Base-by-base conservation (phyloP, 2,888 invertebrate species). In the Rhopalosiphum nymphaeae region DNA sequence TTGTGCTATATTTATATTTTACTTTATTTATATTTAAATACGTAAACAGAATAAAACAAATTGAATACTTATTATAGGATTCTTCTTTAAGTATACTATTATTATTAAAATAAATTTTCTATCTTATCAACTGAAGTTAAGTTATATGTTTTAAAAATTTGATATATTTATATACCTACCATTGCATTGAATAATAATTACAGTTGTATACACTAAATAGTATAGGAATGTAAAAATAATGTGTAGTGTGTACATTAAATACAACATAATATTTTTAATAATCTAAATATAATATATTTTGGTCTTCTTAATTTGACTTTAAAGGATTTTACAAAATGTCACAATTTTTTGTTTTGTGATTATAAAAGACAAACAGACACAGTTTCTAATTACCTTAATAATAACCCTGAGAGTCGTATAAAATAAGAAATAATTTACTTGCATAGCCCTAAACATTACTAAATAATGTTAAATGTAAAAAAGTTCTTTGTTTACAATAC, bases 381-480 rank as follows among this genome's bases (percentile, higher is more conserved):
- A 78, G 78, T 78, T 78, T 78, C 42, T 89, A 57, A 89, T 44
- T 11, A 29, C 1, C 29, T 57, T 36, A 89, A 44, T n/a, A 61
- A 89, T 89, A 89, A 89, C 89, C 89, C 89, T 89, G 89, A 89
- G 44, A 89, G 57, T 89, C 44, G 44, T 57, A 61, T 21, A 44
- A 57, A 89, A 44, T 61, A 29, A 42, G 29, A 57, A 57, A 57
- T 57, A 7, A 13, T 61, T 89, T 57, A 29, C 56, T 26, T 57
- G 29, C 56, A 29, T 44, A 29, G 13, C 57, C 16, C 57, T 89
- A 44, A 57, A 57, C 2, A 67, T 67, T 42, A 56, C 89, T 29
- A 16, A 61, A 89, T 78, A 9, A 78, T 78, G 44, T 89, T 42
- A 61, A 89, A 61, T 44, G 7, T 61, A 89, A 89, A 57, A 89